Evolutionary conservation across 2,888 invertebrate species (phyloP), one percentile per base, ranked within the genome.

Genomic region (Mythimna lalbum): DNA sequence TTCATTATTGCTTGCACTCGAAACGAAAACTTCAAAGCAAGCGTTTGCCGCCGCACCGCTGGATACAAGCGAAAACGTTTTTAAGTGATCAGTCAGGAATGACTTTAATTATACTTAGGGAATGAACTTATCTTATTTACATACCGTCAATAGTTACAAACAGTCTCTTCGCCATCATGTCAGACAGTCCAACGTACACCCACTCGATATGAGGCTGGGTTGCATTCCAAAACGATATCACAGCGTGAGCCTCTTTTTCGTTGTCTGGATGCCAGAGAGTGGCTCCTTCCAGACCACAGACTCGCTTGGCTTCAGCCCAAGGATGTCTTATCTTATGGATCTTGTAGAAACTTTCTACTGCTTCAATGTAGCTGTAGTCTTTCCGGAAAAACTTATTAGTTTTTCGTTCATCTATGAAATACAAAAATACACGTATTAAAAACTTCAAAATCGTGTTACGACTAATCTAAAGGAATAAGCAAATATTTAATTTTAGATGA

Each of bases 301-400:
- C 78, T 7, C 71, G 83, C 75, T 90, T 91, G 0, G 93, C 94
- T 0, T 91, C 90, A 10, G 81, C 55, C 93, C 93, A 94, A 10
- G 80, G 83, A 68, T 86, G 89, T 6, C 86, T 87, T 23, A 90
- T 57, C 0, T 91, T 92, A 63, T 94, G 92, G 36, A 94, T 86
- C 84, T 95, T 95, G 83, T 94, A 95, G 69, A 94, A 95, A 72
- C 89, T 89, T 4, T 88, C 63, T 10, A 89, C 83, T 0, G 73
- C 76, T 21, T 90, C 87, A 65, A 93, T 62, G 68, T 86, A 94
- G 10, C 64, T 87, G 78, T 94, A 95, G 82, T 94, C 94, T 49
- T 88, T 90, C 4, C 94, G 90, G 75, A 94, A 95, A 77, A 91
- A 91, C 61, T 87, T 90, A 14, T 85, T 78, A 56, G 83, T 73